Evolutionary conservation across 2,797 vertebrate species (phyloP).

Genomic region (Sciurus vulgaris): DNA sequence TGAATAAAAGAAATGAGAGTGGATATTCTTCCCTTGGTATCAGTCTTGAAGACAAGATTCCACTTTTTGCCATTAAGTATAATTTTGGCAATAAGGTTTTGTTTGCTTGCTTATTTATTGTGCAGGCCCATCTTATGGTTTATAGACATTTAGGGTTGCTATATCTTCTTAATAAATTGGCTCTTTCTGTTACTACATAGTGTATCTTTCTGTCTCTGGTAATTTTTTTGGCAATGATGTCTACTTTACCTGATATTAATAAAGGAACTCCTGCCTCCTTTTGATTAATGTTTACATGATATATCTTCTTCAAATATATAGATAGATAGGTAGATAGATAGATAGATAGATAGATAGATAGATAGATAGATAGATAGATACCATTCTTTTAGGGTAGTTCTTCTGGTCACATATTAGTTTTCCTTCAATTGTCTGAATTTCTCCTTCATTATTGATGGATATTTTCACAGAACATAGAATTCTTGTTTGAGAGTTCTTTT

Average conservation of each 20-base stretch:
- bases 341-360: too few species aligned
- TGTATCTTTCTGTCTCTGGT: neutral
- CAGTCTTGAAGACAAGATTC: neutral
- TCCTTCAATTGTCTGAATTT: neutral
- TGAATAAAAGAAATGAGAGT: neutral
- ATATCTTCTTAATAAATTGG: neutral
- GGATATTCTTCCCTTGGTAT: neutral
- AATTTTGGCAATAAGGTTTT: neutral
- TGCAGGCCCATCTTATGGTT: neutral
- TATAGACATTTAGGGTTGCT: neutral
- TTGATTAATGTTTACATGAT: neutral
- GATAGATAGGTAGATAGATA: too few species aligned
- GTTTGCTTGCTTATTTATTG: neutral
- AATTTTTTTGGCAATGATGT: neutral
- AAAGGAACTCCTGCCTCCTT: neutral
- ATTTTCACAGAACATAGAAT: neutral
- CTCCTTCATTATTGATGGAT: neutral
- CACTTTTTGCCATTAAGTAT: neutral
- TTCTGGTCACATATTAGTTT: neutral
- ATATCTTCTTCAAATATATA: neutral
- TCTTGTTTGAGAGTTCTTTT: neutral
- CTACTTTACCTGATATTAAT: neutral
- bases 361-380: too few species aligned
- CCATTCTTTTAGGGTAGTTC: too few species aligned
- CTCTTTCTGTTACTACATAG: too few species aligned